Evolutionary conservation across 2,888 invertebrate genomes (phyloP).

Genomic region (Parnassius glacialis): DNA sequence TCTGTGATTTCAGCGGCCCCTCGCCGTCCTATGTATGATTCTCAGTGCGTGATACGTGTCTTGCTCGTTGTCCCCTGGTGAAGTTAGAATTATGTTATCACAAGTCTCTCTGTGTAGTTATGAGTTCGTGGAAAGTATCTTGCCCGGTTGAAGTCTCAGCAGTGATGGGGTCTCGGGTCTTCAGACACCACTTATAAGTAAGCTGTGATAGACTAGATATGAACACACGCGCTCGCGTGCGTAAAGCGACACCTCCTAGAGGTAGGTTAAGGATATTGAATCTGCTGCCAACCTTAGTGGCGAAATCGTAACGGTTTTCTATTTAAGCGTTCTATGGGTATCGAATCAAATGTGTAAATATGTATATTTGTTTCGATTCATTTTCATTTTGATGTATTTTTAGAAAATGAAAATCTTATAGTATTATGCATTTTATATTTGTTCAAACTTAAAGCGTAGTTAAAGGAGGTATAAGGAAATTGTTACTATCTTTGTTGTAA

Average conservation of each 20-base stretch:
- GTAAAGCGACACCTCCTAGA: constrained; percentile 41
- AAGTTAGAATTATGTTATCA: not conserved
- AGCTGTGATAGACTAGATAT: constrained; percentile 77
- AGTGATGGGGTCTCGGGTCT: constrained; percentile 33
- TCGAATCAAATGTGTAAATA: constrained; percentile 69
- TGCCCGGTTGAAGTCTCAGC: constrained; percentile 39
- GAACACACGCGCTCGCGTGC: constrained; percentile 56
- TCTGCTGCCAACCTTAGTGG: constrained; percentile 48
- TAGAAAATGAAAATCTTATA: constrained; percentile 62
- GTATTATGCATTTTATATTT: constrained; percentile 71
- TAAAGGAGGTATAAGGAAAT: constrained; percentile 56
- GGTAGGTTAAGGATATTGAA: constrained; percentile 61
- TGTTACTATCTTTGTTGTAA: constrained; percentile 64
- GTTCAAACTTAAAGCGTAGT: constrained; percentile 58
- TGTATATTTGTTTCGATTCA: constrained; percentile 55
- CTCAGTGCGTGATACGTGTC: constrained; percentile 27
- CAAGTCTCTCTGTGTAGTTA: not conserved
- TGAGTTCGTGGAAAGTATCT: constrained; percentile 34
- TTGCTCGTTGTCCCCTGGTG: not conserved
- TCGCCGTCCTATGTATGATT: constrained; percentile 44
- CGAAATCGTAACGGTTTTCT: constrained; percentile 45
- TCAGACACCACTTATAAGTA: constrained; percentile 56
- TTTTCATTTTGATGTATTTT: constrained; percentile 73
- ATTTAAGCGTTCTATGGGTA: constrained; percentile 66
- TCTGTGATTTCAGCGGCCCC: constrained; percentile 37